Base-by-base conservation (phyloP, 1,140 invertebrate species). In the Drosophila elegans region DNA sequence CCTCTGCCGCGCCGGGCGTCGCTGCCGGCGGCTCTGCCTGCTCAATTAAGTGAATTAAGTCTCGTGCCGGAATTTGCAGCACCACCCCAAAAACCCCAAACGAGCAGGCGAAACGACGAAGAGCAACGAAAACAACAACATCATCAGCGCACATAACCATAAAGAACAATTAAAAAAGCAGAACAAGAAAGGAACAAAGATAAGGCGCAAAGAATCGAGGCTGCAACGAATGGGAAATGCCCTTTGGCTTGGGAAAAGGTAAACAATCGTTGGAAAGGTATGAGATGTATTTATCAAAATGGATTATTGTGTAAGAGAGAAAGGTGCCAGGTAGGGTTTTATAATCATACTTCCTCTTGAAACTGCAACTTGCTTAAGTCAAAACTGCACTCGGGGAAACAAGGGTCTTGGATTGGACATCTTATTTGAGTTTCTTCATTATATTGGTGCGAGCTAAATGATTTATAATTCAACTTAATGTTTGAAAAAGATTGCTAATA, bases 21-120 rank as follows among this genome's bases (percentile, higher is more conserved):
- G 38, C 16, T 9, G 78, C 38, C 38, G 9, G 9, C 53, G 62
- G 38, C 62, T 57, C 73, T 77, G 81, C 74, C 73, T 68, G 81
- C 77, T 81, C 81, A 84, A 84, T 85, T 84, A 84, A 84, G 81
- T 77, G 81, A 84, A 85, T 84, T 84, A 84, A 84, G 81, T 84
- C 81, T 84, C 81, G 81, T 84, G 81, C 81, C 81, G 81, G 81
- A 84, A 84, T 84, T 84, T 78, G 81, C 81, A 77, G 81, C 81
- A 77, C 81, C 73, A 76, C 77, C 81, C 67, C 49, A 67, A 54
- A 53, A 66, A 48, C 41, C 12, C 42, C 25, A 55, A 36, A 45
- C n/a, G 6, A 67, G 32, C 54, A 41, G 57, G 12, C 60, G 13
- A 36, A 34, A 66, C 60, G 27, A 32, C 32, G 51, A 71, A 49